Evolutionary conservation across 2,797 vertebrate species (phyloP), one percentile per base, ranked within the genome.

Genomic region (Anabacerthia variegaticeps): DNA sequence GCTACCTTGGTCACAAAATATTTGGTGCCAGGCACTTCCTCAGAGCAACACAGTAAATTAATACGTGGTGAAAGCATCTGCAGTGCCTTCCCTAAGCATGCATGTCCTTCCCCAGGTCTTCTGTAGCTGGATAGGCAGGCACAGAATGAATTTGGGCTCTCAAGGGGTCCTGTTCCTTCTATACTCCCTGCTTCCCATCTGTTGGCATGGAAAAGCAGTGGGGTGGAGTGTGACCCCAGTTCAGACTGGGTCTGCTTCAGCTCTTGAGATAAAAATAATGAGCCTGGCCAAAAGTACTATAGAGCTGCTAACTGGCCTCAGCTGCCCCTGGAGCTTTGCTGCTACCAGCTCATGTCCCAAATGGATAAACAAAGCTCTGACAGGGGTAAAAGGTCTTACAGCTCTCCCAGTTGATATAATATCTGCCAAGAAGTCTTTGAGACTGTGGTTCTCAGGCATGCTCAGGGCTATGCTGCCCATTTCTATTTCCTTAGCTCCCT

Each of bases 401-500:
- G 80, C 80, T 85, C 72, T 93, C 85, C 36, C 52, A 7, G 36
- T 5, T 75, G 62, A 63, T 90, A 37, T 4, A 59, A 5, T 73
- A 39, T 92, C 67, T 88, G 94, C 91, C 91, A 77, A 91, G 76
- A 84, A 95, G 69, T 92, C 71, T 88, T 49, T 46, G 44, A 87
- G 88, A 49, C 56, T 82, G 2, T 80, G 71, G 56, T 96, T 96
- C 94, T 95, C 89, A 93, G 74, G 85, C 89, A 18, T 85, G 59
- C 74, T 36, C 32, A 69, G 44, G 55, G 39, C 85, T 81, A 28
- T 55, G 44, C 82, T 87, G 71, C 85, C 58, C 30, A 14, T 68
- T 95, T 88, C 51, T 92, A 5, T 94, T 94, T 96, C 88, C 76
- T 83, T 85, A 71, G 58, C 66, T 90, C 26, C 28, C 73, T 85